These are phyloP conservation scores for Oryzias woworae DNA, from an alignment of 2,113 vertebrate genomes.

Conservation along the genomic window DNA sequence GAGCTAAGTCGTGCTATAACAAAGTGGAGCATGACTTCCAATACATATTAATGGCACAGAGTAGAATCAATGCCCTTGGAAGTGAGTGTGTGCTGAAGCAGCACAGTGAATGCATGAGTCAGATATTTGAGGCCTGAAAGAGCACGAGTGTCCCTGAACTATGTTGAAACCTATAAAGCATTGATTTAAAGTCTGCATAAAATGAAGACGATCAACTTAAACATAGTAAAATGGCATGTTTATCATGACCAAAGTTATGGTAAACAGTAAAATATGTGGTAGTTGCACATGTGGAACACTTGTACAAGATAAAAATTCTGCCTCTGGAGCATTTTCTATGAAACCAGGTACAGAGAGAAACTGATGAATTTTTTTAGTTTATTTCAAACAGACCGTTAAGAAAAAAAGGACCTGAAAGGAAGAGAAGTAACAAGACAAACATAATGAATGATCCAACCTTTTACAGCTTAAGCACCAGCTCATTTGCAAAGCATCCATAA, in stretches of 20 bases:
- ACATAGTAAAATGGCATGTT: no score
- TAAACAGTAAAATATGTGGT: constrained; percentile 12
- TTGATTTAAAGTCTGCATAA: neutral
- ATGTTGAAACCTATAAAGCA: no score
- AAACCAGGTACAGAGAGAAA: constrained; percentile 24
- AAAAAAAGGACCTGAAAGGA: neutral
- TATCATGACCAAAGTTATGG: constrained; percentile 1
- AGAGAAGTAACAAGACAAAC: constrained; percentile 44
- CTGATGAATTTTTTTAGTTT: no score
- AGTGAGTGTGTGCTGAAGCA: constrained; percentile 58
- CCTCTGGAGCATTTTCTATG: constrained; percentile 44
- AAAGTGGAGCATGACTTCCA: constrained; percentile 78
- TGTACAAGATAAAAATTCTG: constrained; percentile 34
- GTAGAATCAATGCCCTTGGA: constrained; percentile 77
- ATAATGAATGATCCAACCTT: constrained; percentile 52
- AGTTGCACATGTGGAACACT: neutral
- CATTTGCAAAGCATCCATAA: constrained; percentile 54
- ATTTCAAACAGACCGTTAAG: no score
- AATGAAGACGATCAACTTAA: no score
- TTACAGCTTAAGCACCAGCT: constrained; percentile 55
- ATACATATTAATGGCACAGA: constrained; percentile 79
- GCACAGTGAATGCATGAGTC: constrained; percentile 38
- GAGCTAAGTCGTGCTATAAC: constrained; percentile 46
- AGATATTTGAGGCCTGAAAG: constrained; percentile 26
- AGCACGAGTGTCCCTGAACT: neutral